phyloP scores from a whole-genome alignment of 2,888 invertebrate species.

The Tineola bisselliella region DNA sequence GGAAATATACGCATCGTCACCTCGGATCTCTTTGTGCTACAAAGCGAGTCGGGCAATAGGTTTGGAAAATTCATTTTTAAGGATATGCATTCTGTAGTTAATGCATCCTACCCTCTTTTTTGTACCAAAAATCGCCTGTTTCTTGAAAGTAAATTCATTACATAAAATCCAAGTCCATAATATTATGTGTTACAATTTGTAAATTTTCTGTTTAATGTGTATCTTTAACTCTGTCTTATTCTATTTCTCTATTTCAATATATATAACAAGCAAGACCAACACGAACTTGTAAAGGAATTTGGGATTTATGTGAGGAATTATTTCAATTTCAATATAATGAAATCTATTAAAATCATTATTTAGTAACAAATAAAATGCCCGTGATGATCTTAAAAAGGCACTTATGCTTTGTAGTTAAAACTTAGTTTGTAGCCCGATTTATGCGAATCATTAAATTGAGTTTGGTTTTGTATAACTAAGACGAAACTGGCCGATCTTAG shows the following conservation, averaged over 20 bases:
- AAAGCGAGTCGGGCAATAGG: constrained; percentile 64
- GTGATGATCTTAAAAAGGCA: background rate
- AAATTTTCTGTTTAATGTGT: too few species aligned
- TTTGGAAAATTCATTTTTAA: constrained; percentile 56
- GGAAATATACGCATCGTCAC: constrained; percentile 42
- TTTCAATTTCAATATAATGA: background rate
- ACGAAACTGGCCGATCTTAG: too few species aligned
- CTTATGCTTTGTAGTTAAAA: background rate
- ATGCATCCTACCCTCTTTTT: constrained; percentile 24
- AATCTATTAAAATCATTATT: background rate
- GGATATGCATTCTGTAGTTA: constrained; percentile 54
- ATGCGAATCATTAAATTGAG: too few species aligned
- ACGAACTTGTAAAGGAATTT: background rate
- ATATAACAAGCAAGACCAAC: too few species aligned
- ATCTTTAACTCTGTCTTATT: too few species aligned
- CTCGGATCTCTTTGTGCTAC: constrained; percentile 41
- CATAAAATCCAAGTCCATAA: background rate
- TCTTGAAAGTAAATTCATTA: background rate
- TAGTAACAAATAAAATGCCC: background rate
- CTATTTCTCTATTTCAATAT: background rate
- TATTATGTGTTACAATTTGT: too few species aligned
- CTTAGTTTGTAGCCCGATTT: background rate
- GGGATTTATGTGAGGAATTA: background rate
- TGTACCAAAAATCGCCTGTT: background rate
- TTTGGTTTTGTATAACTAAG: too few species aligned